Base-by-base conservation (phyloP, 2,113 vertebrate species). In the Chionis minor region DNA sequence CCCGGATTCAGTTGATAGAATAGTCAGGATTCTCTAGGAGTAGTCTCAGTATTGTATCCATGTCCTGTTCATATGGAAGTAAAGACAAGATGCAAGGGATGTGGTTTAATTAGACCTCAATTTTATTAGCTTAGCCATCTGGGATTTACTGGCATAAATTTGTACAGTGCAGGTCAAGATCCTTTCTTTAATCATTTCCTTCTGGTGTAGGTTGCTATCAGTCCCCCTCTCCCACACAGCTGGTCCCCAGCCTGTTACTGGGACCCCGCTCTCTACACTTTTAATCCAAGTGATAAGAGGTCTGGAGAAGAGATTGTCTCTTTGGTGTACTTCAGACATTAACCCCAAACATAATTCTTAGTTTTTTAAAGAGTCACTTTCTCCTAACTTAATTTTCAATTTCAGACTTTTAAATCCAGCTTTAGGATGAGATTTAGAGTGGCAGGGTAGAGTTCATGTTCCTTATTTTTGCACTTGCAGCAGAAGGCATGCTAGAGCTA, bases 81-180 rank as follows among this genome's bases (percentile, higher is more conserved):
- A 89, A 92, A 92, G 92, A 91, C 89, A 89, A 96, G 94, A 96
- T 94, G 89, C 96, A 88, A 93, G 90, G 90, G 94, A 95, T 95
- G 94, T 91, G 96, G 81, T 97, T 96, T 97, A 96, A 97, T 97
- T 97, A 94, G 96, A 79, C 74, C 81, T 94, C 94, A 62, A 9
- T 85, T 96, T 97, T 96, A 96, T 97, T 97, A 93, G 49, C 33
- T 90, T 94, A 95, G 62, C 92, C 96, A 94, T 96, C 87, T 96
- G 94, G 81, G 96, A 93, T 91, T 97, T 97, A 85, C 94, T 96
- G 94, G 93, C 92, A 96, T 95, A 94, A 90, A 94, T 96, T 96
- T 94, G 87, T 96, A 96, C 93, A 96, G 70, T 91, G 93, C 73
- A 84, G 96, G 94, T 97, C 96, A 96, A 88, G 96, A 96, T 93